A percentile compares a stretch with the other conserved stretches of the same genome.
These are phyloP conservation scores for Agrochola macilenta DNA, from an alignment of 2,888 invertebrate genomes.

Conservation along the genomic window DNA sequence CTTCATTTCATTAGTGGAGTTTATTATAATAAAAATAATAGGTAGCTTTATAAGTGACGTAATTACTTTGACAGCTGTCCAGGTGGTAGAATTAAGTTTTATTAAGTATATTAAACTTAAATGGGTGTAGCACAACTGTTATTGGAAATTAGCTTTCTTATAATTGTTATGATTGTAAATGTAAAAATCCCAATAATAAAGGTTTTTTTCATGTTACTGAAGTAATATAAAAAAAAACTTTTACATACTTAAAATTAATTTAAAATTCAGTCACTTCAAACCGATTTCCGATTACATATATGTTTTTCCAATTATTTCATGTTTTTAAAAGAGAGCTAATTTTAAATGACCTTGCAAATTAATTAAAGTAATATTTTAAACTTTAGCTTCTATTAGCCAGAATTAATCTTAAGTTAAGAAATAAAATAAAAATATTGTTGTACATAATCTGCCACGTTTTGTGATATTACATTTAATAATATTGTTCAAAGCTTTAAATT, in stretches of 20 bases:
- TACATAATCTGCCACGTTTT: slow-evolving; percentile 68
- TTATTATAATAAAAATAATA: slow-evolving; percentile 18
- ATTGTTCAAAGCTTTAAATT: slow-evolving; percentile 68
- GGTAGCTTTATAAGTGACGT: slow-evolving; percentile 14
- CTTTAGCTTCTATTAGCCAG: slow-evolving; percentile 56
- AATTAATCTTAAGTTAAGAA: slow-evolving; percentile 48
- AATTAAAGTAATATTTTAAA: slow-evolving; percentile 20
- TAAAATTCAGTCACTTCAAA: background rate
- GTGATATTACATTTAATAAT: slow-evolving; percentile 67
- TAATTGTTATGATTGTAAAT: background rate
- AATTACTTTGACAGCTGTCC: slow-evolving; percentile 36
- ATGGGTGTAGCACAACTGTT: slow-evolving; percentile 16
- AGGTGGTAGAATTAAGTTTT: slow-evolving; percentile 18
- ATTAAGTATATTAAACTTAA: background rate
- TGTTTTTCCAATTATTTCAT: background rate
- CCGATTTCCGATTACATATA: background rate
- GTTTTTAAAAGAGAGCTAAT: slow-evolving; percentile 15
- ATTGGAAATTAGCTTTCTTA: slow-evolving; percentile 44
- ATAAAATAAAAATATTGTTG: slow-evolving; percentile 48
- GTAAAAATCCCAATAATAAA: background rate
- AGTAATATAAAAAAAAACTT: too few species aligned
- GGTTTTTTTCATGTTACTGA: too few species aligned
- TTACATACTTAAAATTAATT: background rate
- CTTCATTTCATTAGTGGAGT: slow-evolving; percentile 4
- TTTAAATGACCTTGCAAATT: slow-evolving; percentile 28